A percentile compares a stretch with the other conserved stretches of the same genome.
Evolutionary conservation across 1,140 invertebrate genomes (phyloP).

Genomic region (Drosophila paulistorum): DNA sequence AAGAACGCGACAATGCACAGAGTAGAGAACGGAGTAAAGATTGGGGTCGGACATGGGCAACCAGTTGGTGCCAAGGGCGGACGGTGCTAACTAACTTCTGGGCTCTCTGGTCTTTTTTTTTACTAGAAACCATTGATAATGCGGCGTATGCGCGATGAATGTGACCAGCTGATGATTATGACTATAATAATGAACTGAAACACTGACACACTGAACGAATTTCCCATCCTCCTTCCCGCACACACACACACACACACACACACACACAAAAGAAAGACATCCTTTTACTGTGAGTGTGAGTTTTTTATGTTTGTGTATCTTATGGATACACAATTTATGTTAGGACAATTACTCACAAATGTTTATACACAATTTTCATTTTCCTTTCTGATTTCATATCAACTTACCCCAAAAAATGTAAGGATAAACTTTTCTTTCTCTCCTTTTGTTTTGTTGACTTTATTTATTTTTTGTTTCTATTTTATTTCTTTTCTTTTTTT

Average conservation of each 20-base stretch:
- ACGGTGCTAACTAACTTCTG: slow-evolving; percentile 22
- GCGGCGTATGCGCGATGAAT: slow-evolving; percentile 77
- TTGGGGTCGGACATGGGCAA: slow-evolving; percentile 51
- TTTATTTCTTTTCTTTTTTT: not conserved
- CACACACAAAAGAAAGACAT: slow-evolving; percentile 21
- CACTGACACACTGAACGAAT: slow-evolving; percentile 80
- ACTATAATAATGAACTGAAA: slow-evolving; percentile 60
- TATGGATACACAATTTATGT: slow-evolving; percentile 80
- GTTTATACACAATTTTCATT: slow-evolving; percentile 46
- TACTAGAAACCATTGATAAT: slow-evolving; percentile 67
- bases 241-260: slow-evolving; percentile 26
- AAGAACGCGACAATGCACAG: slow-evolving; percentile 51
- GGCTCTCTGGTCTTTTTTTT: not conserved
- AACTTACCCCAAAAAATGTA: slow-evolving; percentile 54
- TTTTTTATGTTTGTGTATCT: slow-evolving; percentile 59
- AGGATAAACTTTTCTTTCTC: not conserved
- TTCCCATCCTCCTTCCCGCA: slow-evolving; percentile 11
- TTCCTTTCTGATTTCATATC: slow-evolving; percentile 24
- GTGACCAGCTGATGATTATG: slow-evolving; percentile 50
- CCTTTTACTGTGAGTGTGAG: slow-evolving; percentile 28
- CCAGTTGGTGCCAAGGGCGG: slow-evolving; percentile 72
- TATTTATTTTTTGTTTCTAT: slow-evolving; percentile 10
- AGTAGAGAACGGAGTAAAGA: slow-evolving; percentile 20
- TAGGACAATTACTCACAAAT: slow-evolving; percentile 61
- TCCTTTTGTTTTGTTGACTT: slow-evolving; percentile 28